Conservation (phyloP, 2,888 invertebrate genomes). For the Aphodius granarius region DNA sequence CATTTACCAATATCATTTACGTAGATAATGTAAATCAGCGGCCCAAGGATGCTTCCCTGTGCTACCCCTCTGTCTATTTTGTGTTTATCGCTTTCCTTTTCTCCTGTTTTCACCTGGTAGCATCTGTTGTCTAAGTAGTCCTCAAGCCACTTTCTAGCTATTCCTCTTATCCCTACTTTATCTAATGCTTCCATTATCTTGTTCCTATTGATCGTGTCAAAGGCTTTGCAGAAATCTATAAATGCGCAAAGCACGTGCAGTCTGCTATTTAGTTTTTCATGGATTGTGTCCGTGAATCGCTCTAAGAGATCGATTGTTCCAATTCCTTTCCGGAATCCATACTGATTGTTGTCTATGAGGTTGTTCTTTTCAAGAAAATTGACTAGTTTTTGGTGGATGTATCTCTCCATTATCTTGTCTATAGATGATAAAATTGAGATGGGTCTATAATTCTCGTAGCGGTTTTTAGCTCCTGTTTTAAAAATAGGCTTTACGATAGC, state of each 20-base stretch:
- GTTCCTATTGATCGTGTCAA: not conserved
- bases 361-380: not conserved
- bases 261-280: not conserved
- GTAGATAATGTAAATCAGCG: not conserved
- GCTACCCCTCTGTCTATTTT: not conserved
- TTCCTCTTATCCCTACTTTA: not conserved
- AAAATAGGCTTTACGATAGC: conserved; percentile 4
- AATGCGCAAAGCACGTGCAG: not conserved
- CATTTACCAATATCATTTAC: not conserved
- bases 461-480: not conserved
- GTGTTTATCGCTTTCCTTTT: not conserved
- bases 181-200: not conserved
- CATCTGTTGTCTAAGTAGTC: not conserved
- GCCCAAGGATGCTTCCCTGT: conserved; percentile 4
- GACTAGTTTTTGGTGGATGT: not conserved
- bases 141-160: not conserved
- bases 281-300: not conserved
- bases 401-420: conserved; percentile 1
- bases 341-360: not conserved
- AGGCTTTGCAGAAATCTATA: not conserved
- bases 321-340: not conserved
- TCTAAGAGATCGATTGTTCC: not conserved
- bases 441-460: conserved; percentile 1
- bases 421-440: conserved; percentile 1
- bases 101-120: not conserved